Percentiles rank a stretch among this genome's conserved stretches.
phyloP scores from a whole-genome alignment of 2,888 invertebrate species.

The Cremastobaeus sp. region DNA sequence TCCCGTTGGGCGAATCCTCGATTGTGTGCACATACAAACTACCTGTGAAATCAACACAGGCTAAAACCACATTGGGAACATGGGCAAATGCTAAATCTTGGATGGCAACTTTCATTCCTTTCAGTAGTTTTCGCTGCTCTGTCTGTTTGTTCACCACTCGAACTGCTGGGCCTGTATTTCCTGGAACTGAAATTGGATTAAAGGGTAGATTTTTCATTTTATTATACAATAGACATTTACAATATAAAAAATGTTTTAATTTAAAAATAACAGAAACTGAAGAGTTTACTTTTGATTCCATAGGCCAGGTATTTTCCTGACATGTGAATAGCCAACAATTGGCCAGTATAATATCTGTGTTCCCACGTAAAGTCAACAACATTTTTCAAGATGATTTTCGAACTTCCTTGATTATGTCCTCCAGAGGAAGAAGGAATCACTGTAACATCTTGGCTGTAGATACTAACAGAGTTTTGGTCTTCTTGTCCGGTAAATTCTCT shows the following conservation, averaged over 20 bases:
- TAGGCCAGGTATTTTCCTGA: constrained; percentile 93
- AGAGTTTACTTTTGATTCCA: constrained; percentile 88
- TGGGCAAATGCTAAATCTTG: constrained; percentile 95
- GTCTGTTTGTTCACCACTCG: constrained; percentile 89
- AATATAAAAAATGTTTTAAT: background rate
- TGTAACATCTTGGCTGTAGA: constrained; percentile 83
- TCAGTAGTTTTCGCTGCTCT: constrained; percentile 88
- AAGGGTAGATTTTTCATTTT: background rate
- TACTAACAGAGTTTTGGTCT: constrained; percentile 81
- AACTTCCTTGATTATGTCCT: constrained; percentile 88
- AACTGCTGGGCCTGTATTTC: constrained; percentile 84
- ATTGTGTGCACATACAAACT: constrained; percentile 90
- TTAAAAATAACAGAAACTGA: background rate
- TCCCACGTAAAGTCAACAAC: constrained; percentile 97
- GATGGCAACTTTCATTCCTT: constrained; percentile 92
- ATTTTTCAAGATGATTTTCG: constrained; percentile 93
- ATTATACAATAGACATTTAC: background rate
- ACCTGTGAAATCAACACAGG: constrained; percentile 92
- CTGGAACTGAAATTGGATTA: constrained; percentile 61
- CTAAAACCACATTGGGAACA: constrained; percentile 88
- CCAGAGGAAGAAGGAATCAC: constrained; percentile 86
- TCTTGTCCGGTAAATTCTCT: constrained; percentile 82
- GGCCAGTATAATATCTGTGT: constrained; percentile 90
- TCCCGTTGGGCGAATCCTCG: constrained; percentile 79
- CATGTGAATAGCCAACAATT: constrained; percentile 92